A percentile compares a stretch with the other conserved stretches of the same genome.
These are phyloP conservation scores for Oasisia sp. DNA, from an alignment of 2,888 invertebrate genomes.

Conservation along the genomic window DNA sequence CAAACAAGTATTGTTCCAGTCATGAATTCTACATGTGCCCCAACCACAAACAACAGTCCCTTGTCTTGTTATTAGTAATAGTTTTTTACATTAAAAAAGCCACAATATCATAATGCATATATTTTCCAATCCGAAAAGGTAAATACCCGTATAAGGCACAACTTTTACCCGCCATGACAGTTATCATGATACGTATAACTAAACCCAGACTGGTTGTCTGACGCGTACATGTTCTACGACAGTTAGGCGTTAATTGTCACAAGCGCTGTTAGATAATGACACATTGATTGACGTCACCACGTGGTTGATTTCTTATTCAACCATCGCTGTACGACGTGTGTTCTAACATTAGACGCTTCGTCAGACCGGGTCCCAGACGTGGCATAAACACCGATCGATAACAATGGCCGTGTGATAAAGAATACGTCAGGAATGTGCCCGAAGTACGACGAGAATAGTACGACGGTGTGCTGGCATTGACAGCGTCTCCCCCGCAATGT, in stretches of 20 bases:
- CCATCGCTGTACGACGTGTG: neutral
- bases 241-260: no score
- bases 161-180: no score
- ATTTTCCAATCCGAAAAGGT: no score
- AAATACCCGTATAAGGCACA: no score
- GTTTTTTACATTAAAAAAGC: no score
- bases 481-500: neutral
- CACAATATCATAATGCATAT: no score
- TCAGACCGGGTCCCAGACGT: neutral
- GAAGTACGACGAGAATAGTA: neutral
- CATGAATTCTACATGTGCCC: neutral
- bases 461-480: neutral
- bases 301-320: neutral
- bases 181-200: no score
- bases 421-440: neutral
- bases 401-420: neutral
- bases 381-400: neutral
- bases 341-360: neutral
- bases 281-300: neutral
- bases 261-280: no score
- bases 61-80: neutral
- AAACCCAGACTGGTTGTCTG: no score
- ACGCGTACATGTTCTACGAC: no score
- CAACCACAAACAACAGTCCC: neutral
- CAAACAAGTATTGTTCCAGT: neutral